phyloP scores from a whole-genome alignment of 2,888 invertebrate species.

The Cephus pygmeus region DNA sequence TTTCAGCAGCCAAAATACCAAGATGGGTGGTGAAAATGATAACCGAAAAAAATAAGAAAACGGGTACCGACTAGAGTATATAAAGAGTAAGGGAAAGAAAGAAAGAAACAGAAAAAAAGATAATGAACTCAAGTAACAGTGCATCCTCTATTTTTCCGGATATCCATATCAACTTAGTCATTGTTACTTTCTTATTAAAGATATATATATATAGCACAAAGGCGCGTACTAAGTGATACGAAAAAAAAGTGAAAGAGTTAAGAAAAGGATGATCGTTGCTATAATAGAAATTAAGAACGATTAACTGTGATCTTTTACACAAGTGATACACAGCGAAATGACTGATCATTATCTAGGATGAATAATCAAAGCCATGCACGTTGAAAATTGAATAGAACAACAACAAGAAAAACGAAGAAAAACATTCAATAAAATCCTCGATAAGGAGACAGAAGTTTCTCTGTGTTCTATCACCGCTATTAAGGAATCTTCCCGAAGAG shows the following conservation, averaged over 20 bases:
- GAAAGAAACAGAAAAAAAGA: background rate
- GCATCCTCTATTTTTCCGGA: background rate
- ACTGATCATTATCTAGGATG: constrained; percentile 1
- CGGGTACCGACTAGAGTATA: background rate
- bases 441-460: background rate
- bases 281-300: background rate
- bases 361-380: background rate
- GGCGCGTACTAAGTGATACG: background rate
- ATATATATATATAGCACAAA: constrained; percentile 10
- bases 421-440: background rate
- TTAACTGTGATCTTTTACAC: constrained; percentile 1
- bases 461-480: background rate
- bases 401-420: background rate
- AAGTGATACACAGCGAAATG: constrained; percentile 1
- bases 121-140: background rate
- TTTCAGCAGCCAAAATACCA: background rate
- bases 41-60: background rate
- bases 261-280: background rate
- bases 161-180: background rate
- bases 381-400: background rate
- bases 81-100: background rate
- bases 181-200: constrained; percentile 10
- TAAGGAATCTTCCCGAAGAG: background rate
- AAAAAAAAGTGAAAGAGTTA: background rate
- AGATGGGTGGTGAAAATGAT: background rate